Conservation (phyloP, 2,797 vertebrate genomes). For the Tokudaia tokunoshimensis region DNA sequence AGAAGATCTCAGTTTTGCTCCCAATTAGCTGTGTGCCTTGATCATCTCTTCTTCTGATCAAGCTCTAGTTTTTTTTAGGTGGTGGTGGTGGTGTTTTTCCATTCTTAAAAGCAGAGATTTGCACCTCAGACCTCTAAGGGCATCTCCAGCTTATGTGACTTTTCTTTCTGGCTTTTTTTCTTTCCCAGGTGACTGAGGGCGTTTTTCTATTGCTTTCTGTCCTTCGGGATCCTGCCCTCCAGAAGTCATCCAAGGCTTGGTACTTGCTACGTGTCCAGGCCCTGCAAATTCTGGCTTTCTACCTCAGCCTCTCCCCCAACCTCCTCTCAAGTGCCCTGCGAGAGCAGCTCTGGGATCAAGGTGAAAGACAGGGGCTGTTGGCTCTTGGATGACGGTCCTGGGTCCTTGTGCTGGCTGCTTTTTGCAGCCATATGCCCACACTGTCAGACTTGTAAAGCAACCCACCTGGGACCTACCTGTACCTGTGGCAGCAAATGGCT, state of each 20-base stretch:
- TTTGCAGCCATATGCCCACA: not conserved
- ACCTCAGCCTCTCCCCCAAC: slow-evolving; percentile 90
- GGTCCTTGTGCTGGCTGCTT: not conserved
- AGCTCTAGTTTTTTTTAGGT: not conserved
- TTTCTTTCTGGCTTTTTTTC: not conserved
- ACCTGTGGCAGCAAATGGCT: not conserved
- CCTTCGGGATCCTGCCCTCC: slow-evolving; percentile 90
- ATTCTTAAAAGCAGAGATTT: not conserved
- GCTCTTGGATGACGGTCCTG: not conserved
- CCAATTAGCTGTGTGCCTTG: not conserved
- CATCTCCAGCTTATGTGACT: not conserved
- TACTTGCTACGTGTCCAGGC: slow-evolving; percentile 93
- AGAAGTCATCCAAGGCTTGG: slow-evolving; percentile 92
- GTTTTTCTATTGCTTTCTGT: slow-evolving; percentile 89
- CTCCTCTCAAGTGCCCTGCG: slow-evolving; percentile 87
- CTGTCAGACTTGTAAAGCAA: not conserved
- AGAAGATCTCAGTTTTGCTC: not conserved
- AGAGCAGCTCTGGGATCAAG: slow-evolving; percentile 88
- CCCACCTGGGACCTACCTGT: not conserved
- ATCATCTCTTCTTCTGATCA: not conserved
- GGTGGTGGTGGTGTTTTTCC: not conserved
- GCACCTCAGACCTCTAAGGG: not conserved
- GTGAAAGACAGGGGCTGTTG: slow-evolving; percentile 83
- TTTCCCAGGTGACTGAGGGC: slow-evolving; percentile 90
- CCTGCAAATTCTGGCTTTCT: slow-evolving; percentile 90